A percentile compares a stretch with the other conserved stretches of the same genome.
Evolutionary conservation across 2,797 vertebrate species (phyloP).

Genomic region (Crocodylus rhombifer): DNA sequence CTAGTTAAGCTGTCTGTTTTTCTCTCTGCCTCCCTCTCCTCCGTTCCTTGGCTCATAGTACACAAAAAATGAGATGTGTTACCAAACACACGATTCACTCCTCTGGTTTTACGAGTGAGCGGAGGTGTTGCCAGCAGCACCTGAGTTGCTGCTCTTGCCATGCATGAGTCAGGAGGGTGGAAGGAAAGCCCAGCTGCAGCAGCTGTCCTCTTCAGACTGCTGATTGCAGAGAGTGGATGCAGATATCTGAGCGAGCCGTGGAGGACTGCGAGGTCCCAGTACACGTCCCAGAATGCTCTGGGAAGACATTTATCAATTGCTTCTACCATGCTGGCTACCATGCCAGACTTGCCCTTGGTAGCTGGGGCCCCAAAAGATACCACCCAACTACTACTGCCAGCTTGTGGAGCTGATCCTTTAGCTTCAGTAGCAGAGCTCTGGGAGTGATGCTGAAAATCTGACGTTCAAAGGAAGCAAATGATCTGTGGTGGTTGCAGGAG

Average conservation of each 20-base stretch:
- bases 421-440: neutral
- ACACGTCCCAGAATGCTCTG: neutral
- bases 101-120: neutral
- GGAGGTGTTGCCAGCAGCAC: neutral
- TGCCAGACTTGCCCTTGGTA: neutral
- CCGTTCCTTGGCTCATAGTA: neutral
- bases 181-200: neutral
- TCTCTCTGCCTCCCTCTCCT: neutral
- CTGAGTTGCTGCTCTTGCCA: neutral
- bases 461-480: neutral
- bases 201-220: neutral
- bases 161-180: neutral
- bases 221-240: neutral
- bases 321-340: neutral
- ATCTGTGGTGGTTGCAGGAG: neutral
- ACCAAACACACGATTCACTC: neutral
- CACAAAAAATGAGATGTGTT: neutral
- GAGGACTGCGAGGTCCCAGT: neutral
- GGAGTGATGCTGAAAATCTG: neutral
- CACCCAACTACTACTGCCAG: neutral
- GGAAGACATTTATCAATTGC: neutral
- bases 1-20: neutral
- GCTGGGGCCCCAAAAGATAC: neutral
- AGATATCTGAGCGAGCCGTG: neutral
- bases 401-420: neutral